Evolutionary conservation across 2,797 vertebrate species (phyloP), one percentile per base, ranked within the genome.

Genomic region (Spinus pinus): DNA sequence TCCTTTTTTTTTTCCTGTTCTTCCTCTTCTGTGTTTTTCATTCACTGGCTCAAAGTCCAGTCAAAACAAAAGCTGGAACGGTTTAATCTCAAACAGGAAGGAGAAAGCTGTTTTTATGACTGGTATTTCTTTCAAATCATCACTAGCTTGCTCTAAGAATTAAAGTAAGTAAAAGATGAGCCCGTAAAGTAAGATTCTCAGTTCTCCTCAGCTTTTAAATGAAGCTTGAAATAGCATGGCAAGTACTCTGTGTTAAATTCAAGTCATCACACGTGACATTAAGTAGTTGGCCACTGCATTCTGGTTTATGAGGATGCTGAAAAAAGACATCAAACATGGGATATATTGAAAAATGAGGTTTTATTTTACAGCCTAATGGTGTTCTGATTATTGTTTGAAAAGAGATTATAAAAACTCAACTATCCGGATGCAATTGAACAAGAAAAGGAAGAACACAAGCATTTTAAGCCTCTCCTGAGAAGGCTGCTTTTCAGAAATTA

Each of bases 171-270:
- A 64, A 49, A 93, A 82, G 41, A 61, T 61, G 88, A 90, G 57
- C 39, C 46, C 28, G 67, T 89, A 74, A 70, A 79, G 28, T 28
- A 28, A 95, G 53, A 83, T 61, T 83, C 50, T 78, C 3, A 1
- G 72, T 85, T 86, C 82, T 88, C 66, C 62, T 81, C 31, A 78
- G 62, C 72, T 93, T 93, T 90, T 77, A 91, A 93, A 81, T 81
- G 69, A 94, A 88, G 72, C 65, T 81, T 94, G 41, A 95, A 92
- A 88, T 47, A 50, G 39, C 61, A 93, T 0, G 1, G 73, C 56
- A 86, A 87, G 79, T 57, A 80, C 42, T 39, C 31, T 35, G 31
- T 28, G 21, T 85, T 86, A 88, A 87, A 92, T 73, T 62, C 53
- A 87, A n/a, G 57, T 77, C 80, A 67, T 46, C 72, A 67, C 25